These are phyloP conservation scores for Hypocryptadius cinnamomeus DNA, from an alignment of 2,113 vertebrate genomes.

Conservation along the genomic window DNA sequence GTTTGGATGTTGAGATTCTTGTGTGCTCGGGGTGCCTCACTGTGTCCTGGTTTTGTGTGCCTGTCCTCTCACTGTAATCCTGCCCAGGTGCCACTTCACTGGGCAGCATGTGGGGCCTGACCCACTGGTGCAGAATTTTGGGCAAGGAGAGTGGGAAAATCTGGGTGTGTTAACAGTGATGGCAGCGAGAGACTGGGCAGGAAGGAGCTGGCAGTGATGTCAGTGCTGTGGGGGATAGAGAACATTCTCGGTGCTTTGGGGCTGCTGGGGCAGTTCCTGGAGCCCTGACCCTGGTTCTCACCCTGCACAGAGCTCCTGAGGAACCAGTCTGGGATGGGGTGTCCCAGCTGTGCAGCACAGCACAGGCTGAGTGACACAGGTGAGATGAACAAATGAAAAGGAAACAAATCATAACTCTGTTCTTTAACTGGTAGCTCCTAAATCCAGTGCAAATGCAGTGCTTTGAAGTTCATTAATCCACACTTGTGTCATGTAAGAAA, in stretches of 20 bases:
- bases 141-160: background rate
- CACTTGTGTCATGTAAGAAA: background rate
- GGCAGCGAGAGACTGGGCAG: too few relatives aligned
- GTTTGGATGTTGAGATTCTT: background rate
- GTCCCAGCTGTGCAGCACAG: background rate
- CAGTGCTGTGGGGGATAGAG: background rate
- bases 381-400: background rate
- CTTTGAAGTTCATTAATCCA: background rate
- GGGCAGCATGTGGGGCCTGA: background rate
- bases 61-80: background rate
- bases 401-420: background rate
- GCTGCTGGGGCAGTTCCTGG: background rate
- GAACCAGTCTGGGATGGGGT: rapidly evolving
- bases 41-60: background rate
- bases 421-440: background rate
- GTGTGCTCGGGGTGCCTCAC: rapidly evolving
- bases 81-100: rapidly evolving
- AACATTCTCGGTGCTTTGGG: background rate
- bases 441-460: too few relatives aligned
- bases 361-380: background rate
- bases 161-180: background rate
- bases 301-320: background rate
- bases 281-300: background rate
- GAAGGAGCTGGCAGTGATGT: background rate
- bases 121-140: background rate